phyloP scores from a whole-genome alignment of 2,888 invertebrate species.

The Monoplex corrugatus region DNA sequence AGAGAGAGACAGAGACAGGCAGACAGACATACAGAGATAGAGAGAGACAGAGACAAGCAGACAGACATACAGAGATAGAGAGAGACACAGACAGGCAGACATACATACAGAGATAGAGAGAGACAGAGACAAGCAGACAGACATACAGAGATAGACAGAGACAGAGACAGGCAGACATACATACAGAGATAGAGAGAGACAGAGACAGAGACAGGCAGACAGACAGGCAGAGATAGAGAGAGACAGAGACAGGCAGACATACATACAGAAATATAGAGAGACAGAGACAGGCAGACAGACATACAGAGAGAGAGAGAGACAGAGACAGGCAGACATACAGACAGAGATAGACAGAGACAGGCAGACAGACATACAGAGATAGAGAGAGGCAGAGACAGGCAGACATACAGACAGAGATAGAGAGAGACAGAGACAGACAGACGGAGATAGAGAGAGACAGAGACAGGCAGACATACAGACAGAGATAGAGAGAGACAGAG shows the following conservation, averaged over 20 bases:
- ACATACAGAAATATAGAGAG: background rate
- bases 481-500: background rate
- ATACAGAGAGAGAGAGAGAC: background rate
- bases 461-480: background rate
- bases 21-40: background rate
- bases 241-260: background rate
- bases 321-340: background rate
- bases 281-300: background rate
- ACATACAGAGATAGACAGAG: too few species aligned
- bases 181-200: too few species aligned
- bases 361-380: background rate
- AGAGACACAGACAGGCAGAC: slow-evolving; percentile 36
- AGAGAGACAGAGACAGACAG: background rate
- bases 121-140: too few species aligned
- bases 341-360: too few species aligned
- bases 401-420: background rate
- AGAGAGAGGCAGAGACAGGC: background rate
- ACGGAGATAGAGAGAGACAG: background rate
- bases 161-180: too few species aligned
- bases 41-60: background rate
- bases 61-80: background rate
- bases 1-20: background rate
- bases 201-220: background rate
- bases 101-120: background rate
- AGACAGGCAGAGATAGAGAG: background rate